Evolutionary conservation across 2,113 vertebrate genomes (phyloP).

Genomic region (Tetrax tetrax): DNA sequence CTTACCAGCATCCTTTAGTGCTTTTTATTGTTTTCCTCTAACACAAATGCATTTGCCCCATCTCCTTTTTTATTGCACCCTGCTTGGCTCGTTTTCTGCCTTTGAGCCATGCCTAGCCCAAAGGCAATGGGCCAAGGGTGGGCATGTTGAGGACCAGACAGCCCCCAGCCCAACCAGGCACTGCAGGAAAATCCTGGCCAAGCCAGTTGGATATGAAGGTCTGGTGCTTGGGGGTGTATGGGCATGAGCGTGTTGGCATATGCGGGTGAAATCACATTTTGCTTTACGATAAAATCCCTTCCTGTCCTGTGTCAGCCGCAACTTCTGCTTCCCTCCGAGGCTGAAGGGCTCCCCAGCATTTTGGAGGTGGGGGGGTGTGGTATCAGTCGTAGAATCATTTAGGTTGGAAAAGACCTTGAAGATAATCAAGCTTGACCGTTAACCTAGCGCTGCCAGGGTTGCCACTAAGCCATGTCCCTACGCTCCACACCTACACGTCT

Average conservation of each 20-base stretch:
- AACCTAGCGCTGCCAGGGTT: too few species aligned
- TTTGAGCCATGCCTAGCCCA: not conserved
- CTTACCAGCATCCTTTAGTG: not conserved
- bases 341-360: not conserved
- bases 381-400: not conserved
- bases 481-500: too few species aligned
- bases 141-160: not conserved
- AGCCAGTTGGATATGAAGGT: not conserved
- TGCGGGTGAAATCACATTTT: not conserved
- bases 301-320: not conserved
- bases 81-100: not conserved
- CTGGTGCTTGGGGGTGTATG: not conserved
- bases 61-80: not conserved
- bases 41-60: not conserved
- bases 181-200: not conserved
- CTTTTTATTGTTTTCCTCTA: not conserved
- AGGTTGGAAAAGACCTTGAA: too few species aligned
- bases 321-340: not conserved
- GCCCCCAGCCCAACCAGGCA: not conserved
- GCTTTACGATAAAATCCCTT: not conserved
- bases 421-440: too few species aligned
- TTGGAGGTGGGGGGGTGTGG: not conserved
- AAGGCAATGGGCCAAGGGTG: not conserved
- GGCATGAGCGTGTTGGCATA: fast-evolving
- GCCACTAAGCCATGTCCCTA: too few species aligned